Conservation (phyloP, 30 jellyfish, hydroid and myxozoan species). For the Sanderia malayensis region DNA sequence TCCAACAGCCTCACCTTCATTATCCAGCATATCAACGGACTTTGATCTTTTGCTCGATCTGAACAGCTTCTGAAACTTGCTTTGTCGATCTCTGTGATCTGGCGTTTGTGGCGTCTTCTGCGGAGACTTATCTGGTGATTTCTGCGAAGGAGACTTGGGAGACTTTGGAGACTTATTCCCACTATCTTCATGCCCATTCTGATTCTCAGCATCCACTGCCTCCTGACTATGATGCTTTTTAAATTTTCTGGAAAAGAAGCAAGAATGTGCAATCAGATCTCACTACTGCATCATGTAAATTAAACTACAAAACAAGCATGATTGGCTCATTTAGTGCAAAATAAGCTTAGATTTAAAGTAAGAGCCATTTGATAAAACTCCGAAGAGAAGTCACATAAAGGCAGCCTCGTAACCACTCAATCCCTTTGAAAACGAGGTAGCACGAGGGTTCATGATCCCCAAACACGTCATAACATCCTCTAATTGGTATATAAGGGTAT, state of each 20-base stretch:
- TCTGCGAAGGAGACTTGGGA: conserved; percentile 43
- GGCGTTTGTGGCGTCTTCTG: conserved; percentile 36
- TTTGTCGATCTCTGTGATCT: conserved; percentile 16
- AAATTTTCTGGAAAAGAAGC: conserved; percentile 28
- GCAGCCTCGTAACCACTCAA: too few species aligned
- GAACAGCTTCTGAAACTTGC: conserved; percentile 48
- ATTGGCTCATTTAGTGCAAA: too few species aligned
- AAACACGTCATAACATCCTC: too few species aligned
- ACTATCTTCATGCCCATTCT: conserved; percentile 57
- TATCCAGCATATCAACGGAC: conserved; percentile 39
- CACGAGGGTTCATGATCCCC: too few species aligned
- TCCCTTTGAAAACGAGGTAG: too few species aligned
- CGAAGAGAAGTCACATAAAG: too few species aligned
- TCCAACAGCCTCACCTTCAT: conserved; percentile 24
- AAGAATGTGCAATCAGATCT: too few species aligned
- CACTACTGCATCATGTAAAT: too few species aligned
- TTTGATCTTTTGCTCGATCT: conserved; percentile 54
- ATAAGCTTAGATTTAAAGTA: too few species aligned
- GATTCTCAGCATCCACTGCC: conserved; percentile 31
- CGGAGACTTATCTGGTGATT: conserved; percentile 47
- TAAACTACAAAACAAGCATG: too few species aligned
- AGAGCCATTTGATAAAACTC: too few species aligned
- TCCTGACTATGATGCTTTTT: conserved; percentile 54
- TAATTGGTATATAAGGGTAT: too few species aligned
- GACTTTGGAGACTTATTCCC: conserved; percentile 48